These are phyloP conservation scores for Sebastes itinus DNA, from an alignment of 2,797 vertebrate genomes.

Conservation along the genomic window DNA sequence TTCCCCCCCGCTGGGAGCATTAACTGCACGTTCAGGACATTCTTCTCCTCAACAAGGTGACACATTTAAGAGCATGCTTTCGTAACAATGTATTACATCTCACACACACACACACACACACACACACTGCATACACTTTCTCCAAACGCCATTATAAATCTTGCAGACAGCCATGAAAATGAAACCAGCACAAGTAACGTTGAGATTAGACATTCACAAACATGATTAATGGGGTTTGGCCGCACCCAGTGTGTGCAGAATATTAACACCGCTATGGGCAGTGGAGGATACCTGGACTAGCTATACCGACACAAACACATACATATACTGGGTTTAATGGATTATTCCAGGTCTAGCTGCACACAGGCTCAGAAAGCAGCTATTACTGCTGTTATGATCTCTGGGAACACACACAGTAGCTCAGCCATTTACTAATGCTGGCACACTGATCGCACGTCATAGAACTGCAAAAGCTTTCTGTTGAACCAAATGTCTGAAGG, in stretches of 20 bases:
- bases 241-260: conserved; percentile 77
- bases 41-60: conserved; percentile 69
- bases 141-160: conserved; percentile 83
- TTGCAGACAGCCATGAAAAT: conserved; percentile 86
- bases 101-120: conserved; percentile 27
- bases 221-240: conserved; percentile 84
- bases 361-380: conserved; percentile 29
- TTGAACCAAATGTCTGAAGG: not conserved
- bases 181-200: conserved; percentile 82
- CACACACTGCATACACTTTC: conserved; percentile 49
- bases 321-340: conserved; percentile 29
- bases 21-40: conserved; percentile 54
- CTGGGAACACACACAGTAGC: conserved; percentile 16
- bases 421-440: conserved; percentile 21
- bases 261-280: conserved; percentile 77
- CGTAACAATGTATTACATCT: conserved; percentile 56
- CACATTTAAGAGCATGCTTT: conserved; percentile 68
- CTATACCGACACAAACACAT: conserved; percentile 31
- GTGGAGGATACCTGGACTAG: conserved; percentile 61
- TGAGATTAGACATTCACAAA: conserved; percentile 87
- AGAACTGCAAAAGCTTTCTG: conserved; percentile 8
- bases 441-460: conserved; percentile 2
- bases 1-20: conserved; percentile 19
- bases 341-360: conserved; percentile 28
- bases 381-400: conserved; percentile 35